Percentiles rank a stretch among this genome's conserved stretches.
Evolutionary conservation across 1,140 invertebrate genomes (phyloP).

Genomic region (Tetramorium simillimum): DNA sequence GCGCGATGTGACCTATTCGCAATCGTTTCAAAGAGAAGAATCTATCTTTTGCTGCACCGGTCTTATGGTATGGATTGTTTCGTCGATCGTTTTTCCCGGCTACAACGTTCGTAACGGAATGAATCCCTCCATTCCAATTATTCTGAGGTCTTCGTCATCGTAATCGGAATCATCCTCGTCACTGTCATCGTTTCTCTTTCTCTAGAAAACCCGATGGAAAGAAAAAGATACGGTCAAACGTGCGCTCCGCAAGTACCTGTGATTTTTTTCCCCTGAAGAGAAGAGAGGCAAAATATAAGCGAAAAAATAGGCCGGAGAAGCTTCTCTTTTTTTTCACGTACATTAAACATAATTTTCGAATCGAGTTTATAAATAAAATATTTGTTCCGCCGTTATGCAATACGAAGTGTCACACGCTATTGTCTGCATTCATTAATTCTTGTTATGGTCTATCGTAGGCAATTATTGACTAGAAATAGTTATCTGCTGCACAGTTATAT

Average conservation of each 20-base stretch:
- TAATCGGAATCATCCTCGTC: conserved; percentile 65
- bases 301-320: conserved; percentile 53
- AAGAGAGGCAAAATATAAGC: conserved; percentile 70
- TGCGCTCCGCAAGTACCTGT: conserved; percentile 53
- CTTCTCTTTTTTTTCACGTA: background rate
- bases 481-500: conserved; percentile 58
- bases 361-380: conserved; percentile 47
- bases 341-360: conserved; percentile 85
- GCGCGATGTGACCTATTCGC: conserved; percentile 7
- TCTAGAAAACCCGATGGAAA: conserved; percentile 81
- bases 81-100: conserved; percentile 63
- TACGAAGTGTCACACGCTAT: conserved; percentile 44
- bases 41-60: conserved; percentile 6
- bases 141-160: conserved; percentile 79
- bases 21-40: conserved; percentile 25
- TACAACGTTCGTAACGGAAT: conserved; percentile 83
- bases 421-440: conserved; percentile 53
- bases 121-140: conserved; percentile 82
- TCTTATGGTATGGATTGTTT: conserved; percentile 48
- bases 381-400: conserved; percentile 21
- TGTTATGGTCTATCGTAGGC: conserved; percentile 40
- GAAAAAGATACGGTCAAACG: conserved; percentile 64
- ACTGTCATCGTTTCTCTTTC: conserved; percentile 74
- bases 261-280: conserved; percentile 46
- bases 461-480: conserved; percentile 64